Conservation (phyloP, 2,888 invertebrate species). For the Drosophila tripunctata region DNA sequence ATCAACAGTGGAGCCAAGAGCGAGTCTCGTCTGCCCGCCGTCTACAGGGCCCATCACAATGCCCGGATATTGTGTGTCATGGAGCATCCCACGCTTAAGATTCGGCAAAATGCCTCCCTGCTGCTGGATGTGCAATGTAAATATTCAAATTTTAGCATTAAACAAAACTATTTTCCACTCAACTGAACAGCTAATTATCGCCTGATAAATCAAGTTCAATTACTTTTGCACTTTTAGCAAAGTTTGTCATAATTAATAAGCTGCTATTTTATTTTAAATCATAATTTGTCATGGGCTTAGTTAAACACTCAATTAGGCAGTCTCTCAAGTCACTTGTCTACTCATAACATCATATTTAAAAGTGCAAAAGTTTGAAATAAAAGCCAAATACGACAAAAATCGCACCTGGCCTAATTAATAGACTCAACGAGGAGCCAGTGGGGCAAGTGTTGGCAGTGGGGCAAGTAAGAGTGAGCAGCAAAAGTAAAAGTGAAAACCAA, state of each 20-base stretch:
- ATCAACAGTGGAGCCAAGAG: constrained; percentile 86
- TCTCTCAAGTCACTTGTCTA: constrained; percentile 24
- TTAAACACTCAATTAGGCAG: constrained; percentile 14
- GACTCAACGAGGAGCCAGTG: constrained; percentile 7
- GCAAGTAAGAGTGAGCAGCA: constrained; percentile 23
- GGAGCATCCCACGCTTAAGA: constrained; percentile 87
- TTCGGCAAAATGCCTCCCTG: constrained; percentile 84
- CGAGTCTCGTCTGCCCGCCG: constrained; percentile 89
- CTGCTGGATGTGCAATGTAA: constrained; percentile 84
- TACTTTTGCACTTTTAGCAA: too few relatives aligned
- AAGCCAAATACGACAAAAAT: constrained; percentile 59
- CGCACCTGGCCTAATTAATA: constrained; percentile 71
- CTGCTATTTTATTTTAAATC: too few relatives aligned
- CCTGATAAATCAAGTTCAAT: too few relatives aligned
- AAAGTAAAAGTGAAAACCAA: constrained; percentile 77
- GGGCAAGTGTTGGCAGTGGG: constrained; percentile 12
- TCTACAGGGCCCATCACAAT: constrained; percentile 93
- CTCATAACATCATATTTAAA: constrained; percentile 41
- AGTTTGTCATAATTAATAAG: too few relatives aligned
- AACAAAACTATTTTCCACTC: background rate
- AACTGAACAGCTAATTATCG: too few relatives aligned
- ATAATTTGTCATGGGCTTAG: background rate
- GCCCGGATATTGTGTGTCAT: constrained; percentile 93
- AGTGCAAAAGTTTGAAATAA: constrained; percentile 50
- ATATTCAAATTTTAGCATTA: constrained; percentile 42